Conservation (phyloP, 2,888 invertebrate genomes). For the Cephonodes hylas region DNA sequence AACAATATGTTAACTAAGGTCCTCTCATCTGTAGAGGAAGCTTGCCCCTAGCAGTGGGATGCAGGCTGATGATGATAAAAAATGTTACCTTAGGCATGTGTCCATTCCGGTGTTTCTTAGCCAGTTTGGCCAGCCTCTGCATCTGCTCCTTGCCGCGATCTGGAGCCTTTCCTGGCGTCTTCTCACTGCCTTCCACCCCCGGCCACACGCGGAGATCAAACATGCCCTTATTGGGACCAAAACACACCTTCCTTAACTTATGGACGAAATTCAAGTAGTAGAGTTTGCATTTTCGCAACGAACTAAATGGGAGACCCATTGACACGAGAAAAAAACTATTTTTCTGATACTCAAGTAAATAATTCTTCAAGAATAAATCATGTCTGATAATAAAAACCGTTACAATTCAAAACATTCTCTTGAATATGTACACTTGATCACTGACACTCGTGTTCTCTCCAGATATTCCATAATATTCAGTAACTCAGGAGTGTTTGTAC, state of each 20-base stretch:
- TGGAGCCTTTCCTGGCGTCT: conserved; percentile 92
- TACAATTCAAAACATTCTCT: neutral
- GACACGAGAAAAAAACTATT: too few species aligned
- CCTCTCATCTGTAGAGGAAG: too few species aligned
- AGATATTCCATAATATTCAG: neutral
- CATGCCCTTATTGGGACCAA: conserved; percentile 82
- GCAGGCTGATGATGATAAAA: neutral
- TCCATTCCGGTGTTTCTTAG: conserved; percentile 96
- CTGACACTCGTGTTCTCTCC: neutral
- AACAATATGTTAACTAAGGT: too few species aligned
- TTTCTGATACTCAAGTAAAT: neutral
- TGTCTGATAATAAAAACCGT: neutral
- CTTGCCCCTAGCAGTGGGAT: neutral
- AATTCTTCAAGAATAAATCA: neutral
- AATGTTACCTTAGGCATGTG: conserved; percentile 90
- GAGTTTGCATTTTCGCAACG: conserved; percentile 39
- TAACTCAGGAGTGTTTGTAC: neutral
- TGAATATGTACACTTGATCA: neutral
- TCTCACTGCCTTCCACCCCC: conserved; percentile 88
- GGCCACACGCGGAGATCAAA: conserved; percentile 96
- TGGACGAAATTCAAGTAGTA: conserved; percentile 38
- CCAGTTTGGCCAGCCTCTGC: conserved; percentile 93
- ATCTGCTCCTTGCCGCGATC: conserved; percentile 91
- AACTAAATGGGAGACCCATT: conserved; percentile 53
- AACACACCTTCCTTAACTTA: conserved; percentile 41